Percentiles rank a stretch among this genome's conserved stretches.
These are phyloP conservation scores for Epizoanthus stellaris DNA, from an alignment of 92 coral and sea anemone genomes.

Conservation along the genomic window DNA sequence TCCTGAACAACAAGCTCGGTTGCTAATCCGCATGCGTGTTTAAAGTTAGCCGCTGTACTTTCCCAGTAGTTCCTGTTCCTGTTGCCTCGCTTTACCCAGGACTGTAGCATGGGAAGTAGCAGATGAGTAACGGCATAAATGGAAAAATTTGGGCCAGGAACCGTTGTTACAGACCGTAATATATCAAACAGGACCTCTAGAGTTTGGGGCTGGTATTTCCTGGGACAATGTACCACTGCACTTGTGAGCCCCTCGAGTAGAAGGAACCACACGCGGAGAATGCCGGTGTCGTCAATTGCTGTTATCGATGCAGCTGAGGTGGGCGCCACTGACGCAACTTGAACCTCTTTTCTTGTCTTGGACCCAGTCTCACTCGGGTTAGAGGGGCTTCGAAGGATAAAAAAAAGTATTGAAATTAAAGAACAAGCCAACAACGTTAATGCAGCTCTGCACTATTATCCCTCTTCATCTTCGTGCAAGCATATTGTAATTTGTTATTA, in stretches of 20 bases:
- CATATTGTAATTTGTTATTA: too few species aligned
- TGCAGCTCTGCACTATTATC: too few species aligned
- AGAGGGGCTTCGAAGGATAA: slow-evolving; percentile 30
- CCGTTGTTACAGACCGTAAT: slow-evolving; percentile 85
- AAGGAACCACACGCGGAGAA: slow-evolving; percentile 97
- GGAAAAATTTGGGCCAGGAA: slow-evolving; percentile 98
- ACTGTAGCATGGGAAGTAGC: slow-evolving; percentile 92
- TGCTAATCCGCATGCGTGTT: slow-evolving; percentile 99
- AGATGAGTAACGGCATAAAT: slow-evolving; percentile 89
- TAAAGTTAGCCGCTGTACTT: slow-evolving; percentile 97
- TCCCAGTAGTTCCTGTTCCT: slow-evolving; percentile 94
- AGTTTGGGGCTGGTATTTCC: slow-evolving; percentile 97
- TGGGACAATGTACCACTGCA: slow-evolving; percentile 96
- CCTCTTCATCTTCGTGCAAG: too few species aligned
- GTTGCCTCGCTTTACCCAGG: slow-evolving; percentile 96
- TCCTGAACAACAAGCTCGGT: slow-evolving; percentile 96
- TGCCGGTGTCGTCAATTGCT: slow-evolving; percentile 97
- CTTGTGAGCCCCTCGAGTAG: slow-evolving; percentile 96
- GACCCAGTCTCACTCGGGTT: slow-evolving; percentile 37
- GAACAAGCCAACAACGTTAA: neutral
- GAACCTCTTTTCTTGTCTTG: slow-evolving; percentile 57
- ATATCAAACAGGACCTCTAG: slow-evolving; percentile 94
- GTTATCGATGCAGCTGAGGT: slow-evolving; percentile 84
- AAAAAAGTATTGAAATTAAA: neutral
- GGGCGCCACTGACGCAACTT: slow-evolving; percentile 49